phyloP scores from a whole-genome alignment of 37 sponge, comb jelly and placozoan species.

The Hormiphora californensis region DNA sequence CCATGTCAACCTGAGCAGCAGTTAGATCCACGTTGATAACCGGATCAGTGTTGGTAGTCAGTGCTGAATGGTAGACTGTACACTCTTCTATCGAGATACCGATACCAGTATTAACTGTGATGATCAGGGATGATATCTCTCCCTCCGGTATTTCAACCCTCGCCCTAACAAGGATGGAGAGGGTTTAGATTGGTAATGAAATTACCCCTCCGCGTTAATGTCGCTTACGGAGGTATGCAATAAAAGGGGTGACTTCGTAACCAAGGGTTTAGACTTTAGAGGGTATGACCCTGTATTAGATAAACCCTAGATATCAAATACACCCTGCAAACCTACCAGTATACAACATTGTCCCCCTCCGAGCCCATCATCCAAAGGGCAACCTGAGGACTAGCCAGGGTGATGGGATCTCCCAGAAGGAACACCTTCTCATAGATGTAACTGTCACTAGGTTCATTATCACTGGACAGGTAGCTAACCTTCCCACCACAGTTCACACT shows the following conservation, averaged over 20 bases:
- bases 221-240: background rate
- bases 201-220: background rate
- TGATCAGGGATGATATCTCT: constrained; percentile 15
- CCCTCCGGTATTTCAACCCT: constrained; percentile 15
- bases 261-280: background rate
- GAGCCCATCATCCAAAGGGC: background rate
- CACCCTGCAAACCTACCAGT: background rate
- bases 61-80: background rate
- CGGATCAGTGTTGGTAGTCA: background rate
- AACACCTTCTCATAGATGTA: constrained; percentile 15
- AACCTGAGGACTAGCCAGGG: background rate
- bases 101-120: background rate
- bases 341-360: background rate
- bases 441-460: constrained; percentile 37
- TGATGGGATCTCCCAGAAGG: background rate
- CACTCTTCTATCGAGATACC: background rate
- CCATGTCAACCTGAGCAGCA: constrained; percentile 1
- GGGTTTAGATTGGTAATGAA: background rate
- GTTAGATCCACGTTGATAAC: background rate
- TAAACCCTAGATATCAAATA: no score
- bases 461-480: constrained; percentile 39
- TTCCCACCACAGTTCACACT: constrained; percentile 5
- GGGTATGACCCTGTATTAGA: background rate
- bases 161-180: no score
- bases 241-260: background rate